Base-by-base conservation (phyloP, 2,797 vertebrate species). In the Macrochelys suwanniensis region DNA sequence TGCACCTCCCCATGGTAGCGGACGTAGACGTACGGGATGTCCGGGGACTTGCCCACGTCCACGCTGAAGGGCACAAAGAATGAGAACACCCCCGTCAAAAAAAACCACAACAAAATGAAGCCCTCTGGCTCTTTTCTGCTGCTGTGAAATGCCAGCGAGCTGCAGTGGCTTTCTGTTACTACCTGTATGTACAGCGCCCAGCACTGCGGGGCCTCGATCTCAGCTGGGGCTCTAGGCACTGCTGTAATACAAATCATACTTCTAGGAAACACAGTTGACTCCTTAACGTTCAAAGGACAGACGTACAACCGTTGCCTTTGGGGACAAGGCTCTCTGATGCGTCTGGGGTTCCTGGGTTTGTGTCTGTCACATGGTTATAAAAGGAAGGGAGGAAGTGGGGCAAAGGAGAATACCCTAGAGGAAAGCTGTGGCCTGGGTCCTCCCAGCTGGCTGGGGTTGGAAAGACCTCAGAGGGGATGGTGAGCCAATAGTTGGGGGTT, bases 1-100 rank as follows among this genome's bases (percentile, higher is more conserved):
- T 98, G 98, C 88, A 99, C 99, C 87, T 98, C 97, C 1, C 99
- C 99, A 0, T 98, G 89, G 28, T 99, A 97, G 31, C 95, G 97
- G 76, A 99, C 98, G 0, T 99, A 99, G 84, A 99, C 99, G 0
- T 99, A 99, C 0, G 99, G 99, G n/a, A 99, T 99, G 2, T 98
- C 98, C 0, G 99, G 99, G 85, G 99, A 99, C 97, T 99, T 99
- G 19, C 99, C 99, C 33, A 99, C 99, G 0, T 99, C 99, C 78
- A 99, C 99, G 1, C 99, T 99, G 98, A 10, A 78, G 71, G 51
- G 11, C 42, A 85, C 3, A 19, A 56, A 84, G 78, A 80, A 91
- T 85, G 88, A 94, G 90, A 57, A 7, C 53, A 50, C 0, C 1
- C 0, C 42, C 42, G 71, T 23, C 80, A 71, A 56, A 85, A 74